Evolutionary conservation across 2,888 invertebrate genomes (phyloP).

Genomic region (Stenolophus ochropezus): DNA sequence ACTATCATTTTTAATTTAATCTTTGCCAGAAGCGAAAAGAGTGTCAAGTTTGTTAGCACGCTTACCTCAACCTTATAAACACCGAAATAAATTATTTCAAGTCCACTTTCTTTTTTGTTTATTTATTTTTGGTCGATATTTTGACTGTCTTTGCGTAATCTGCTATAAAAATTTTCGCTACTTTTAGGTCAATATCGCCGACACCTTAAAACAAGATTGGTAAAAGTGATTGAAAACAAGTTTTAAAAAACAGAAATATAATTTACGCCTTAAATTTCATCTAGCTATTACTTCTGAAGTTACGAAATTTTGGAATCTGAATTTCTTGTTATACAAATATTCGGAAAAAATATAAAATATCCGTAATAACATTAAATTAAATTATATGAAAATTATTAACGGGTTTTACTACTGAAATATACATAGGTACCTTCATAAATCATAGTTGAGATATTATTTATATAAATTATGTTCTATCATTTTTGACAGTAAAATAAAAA

Average conservation of each 20-base stretch:
- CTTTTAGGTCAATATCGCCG: conserved; percentile 7
- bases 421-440: no score
- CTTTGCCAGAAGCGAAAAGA: conserved; percentile 1
- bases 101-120: conserved; percentile 9
- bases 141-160: conserved; percentile 12
- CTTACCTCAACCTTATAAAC: neutral
- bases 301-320: no score
- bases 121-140: conserved; percentile 11
- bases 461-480: no score
- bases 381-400: no score
- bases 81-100: conserved; percentile 13
- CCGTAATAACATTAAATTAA: no score
- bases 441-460: no score
- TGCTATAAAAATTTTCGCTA: neutral
- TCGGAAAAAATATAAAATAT: no score
- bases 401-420: no score
- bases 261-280: no score
- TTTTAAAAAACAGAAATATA: no score
- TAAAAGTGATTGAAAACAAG: conserved; percentile 21
- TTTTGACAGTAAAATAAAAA: no score
- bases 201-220: conserved; percentile 13
- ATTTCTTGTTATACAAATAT: neutral
- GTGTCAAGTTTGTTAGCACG: neutral
- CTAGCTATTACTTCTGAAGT: no score
- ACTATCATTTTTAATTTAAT: conserved; percentile 4